Percentiles rank a stretch among this genome's conserved stretches.
phyloP scores from a whole-genome alignment of 2,888 invertebrate species.

The Papilio demoleus region DNA sequence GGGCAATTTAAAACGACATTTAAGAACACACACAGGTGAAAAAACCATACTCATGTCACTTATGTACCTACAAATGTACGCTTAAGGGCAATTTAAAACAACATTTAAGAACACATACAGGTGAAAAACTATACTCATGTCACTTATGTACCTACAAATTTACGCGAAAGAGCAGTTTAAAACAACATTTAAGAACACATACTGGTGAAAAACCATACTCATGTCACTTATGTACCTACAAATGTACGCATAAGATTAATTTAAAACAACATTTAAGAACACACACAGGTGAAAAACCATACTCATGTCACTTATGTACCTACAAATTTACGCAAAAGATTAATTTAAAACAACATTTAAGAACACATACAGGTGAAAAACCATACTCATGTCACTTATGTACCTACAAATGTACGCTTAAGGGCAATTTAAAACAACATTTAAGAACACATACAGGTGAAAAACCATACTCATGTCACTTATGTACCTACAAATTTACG shows the following conservation, averaged over 20 bases:
- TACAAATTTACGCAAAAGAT: slow-evolving; percentile 28
- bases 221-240: slow-evolving; percentile 37
- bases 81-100: too few species aligned
- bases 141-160: slow-evolving; percentile 1
- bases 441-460: not conserved
- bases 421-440: not conserved
- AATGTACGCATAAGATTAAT: not conserved
- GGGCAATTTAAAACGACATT: too few species aligned
- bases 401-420: slow-evolving; percentile 31
- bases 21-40: too few species aligned
- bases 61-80: too few species aligned
- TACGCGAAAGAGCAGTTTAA: slow-evolving; percentile 16
- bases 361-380: slow-evolving; percentile 44
- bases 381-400: slow-evolving; percentile 44
- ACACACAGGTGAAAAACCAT: not conserved
- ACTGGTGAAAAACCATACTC: slow-evolving; percentile 41
- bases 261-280: not conserved
- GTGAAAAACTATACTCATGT: slow-evolving; percentile 44
- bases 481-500: not conserved
- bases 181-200: slow-evolving; percentile 42
- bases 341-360: slow-evolving; percentile 41
- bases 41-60: too few species aligned
- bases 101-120: slow-evolving; percentile 42
- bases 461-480: not conserved
- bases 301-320: slow-evolving; percentile 40